phyloP scores from a whole-genome alignment of 2,797 vertebrate genomes.

The Myotis planiceps region DNA sequence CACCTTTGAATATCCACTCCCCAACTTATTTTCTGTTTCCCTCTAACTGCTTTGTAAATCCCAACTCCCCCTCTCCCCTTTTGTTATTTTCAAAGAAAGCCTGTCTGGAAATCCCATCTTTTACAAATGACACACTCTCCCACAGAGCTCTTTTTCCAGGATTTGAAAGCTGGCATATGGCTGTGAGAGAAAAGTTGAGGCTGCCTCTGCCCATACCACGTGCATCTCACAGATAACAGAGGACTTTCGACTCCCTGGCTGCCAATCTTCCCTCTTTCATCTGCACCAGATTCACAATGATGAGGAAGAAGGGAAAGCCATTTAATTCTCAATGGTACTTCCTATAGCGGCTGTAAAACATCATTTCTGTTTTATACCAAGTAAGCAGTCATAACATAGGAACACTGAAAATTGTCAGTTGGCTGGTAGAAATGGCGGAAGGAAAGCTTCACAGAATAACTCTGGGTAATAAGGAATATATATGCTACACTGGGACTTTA shows the following conservation, averaged over 20 bases:
- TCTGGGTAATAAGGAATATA: conserved; percentile 75
- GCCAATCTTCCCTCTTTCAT: conserved; percentile 85
- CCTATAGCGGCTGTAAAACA: conserved; percentile 78
- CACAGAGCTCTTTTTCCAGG: conserved; percentile 36
- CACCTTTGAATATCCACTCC: neutral
- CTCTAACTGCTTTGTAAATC: conserved; percentile 29
- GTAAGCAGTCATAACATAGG: conserved; percentile 82
- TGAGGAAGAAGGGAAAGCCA: conserved; percentile 78
- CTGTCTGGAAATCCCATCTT: conserved; percentile 38
- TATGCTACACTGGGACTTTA: conserved; percentile 65
- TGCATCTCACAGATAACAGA: conserved; percentile 79
- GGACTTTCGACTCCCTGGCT: conserved; percentile 76
- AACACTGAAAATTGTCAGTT: conserved; percentile 84
- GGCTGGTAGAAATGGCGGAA: conserved; percentile 79
- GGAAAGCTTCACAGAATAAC: conserved; percentile 80
- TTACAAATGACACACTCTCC: conserved; percentile 62
- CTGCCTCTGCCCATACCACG: conserved; percentile 43
- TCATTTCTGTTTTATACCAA: conserved; percentile 83
- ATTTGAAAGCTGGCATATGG: conserved; percentile 49
- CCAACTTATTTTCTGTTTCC: neutral
- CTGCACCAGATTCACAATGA: conserved; percentile 80
- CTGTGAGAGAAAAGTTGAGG: conserved; percentile 49
- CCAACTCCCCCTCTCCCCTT: too few relatives aligned
- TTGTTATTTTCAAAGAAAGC: neutral
- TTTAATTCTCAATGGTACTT: conserved; percentile 78